Base-by-base conservation (phyloP, 37 sponge, comb jelly and placozoan species). In the Eunapius fragilis region DNA sequence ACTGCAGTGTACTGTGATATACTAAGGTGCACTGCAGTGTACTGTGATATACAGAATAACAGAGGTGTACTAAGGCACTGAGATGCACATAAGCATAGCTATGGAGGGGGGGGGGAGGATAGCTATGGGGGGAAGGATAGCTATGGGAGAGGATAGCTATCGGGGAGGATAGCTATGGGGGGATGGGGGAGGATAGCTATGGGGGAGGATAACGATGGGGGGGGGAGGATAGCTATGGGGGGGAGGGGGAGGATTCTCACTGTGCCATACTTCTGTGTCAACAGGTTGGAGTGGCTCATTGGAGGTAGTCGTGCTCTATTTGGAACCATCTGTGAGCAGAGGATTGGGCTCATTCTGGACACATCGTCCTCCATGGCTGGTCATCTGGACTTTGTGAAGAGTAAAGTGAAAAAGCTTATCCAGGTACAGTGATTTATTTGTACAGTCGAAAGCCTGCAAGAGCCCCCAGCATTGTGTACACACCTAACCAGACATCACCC, bases 291-390 rank as follows among this genome's bases (percentile, higher is more conserved):
- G 19, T 95, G 92, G 94, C 80, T 98, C 37, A 84, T 88, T 85
- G 77, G 70, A 23, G 96, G 96, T 37, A 98, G 98, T 81, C 87
- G 94, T 41, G 88, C 87, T 71, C 80, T 91, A 37, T 98, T 98
- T 98, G 98, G 98, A 35, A 98, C 92, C 25, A 31, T 98, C 41
- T 71, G 89, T 13, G 98, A 95, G 69, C 86, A 91, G 37, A 89
- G 73, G 68, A 86, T 96, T 37, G 87, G 75, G 41, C 28, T 96
- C 37, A 87, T 92, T 1, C 26, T 98, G 23, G 96, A 98, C 49
- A 93, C 94, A 9, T 95, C 96, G 3, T 49, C 82, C 47, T 95
- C 96, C 22, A 87, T 98, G 90, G 82, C 83, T 41, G 84, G 81
- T 25, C 90, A 88, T 24, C 87, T 98, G 36, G 68, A 70, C 22